Base-by-base conservation (phyloP, 2,797 vertebrate genomes). In the Enteromius paludinosus region DNA sequence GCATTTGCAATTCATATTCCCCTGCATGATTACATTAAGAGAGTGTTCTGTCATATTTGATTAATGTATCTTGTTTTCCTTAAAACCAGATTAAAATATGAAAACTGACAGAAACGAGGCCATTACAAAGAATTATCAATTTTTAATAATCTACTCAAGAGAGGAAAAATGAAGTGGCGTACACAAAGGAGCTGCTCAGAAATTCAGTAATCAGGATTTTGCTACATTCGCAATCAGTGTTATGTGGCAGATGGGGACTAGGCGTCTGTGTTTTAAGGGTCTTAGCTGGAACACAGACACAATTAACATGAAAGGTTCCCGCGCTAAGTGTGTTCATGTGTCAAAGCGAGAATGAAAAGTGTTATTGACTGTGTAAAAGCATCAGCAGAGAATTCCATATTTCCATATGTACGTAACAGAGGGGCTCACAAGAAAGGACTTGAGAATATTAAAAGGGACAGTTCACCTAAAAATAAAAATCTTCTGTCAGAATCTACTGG, bases 1-100 rank as follows among this genome's bases (percentile, higher is more conserved):
- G 88, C 95, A 97, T 98, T 98, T 98, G 96, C 96, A 97, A 98
- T 97, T 98, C 97, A 96, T 97, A 97, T 96, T 97, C 94, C 95
- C 93, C 90, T 93, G 94, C 91, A 93, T 97, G 96, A 97, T 97
- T 96, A 97, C 97, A 97, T 98, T 98, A 99, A 96, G 95, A 95
- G 96, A 93, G 93, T 96, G 96, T 96, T 96, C 96, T 97, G 97
- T 98, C 97, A 96, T 96, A 95, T 94, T 94, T 97, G 96, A 99
- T 98, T 97, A 98, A 98, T 97, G 97, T 92, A 88, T 94, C 91
- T 91, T 97, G 96, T 98, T 98, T 98, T 97, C 93, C 87, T 93
- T 96, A 96, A 97, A 98, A 97, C 96, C 92, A 89, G 90, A 96
- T 94, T 95, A 94, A 94, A 94, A 96, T 97, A 96, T 97, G 94